These are phyloP conservation scores for Syngnathus acus DNA, from an alignment of 2,797 vertebrate genomes.

Conservation along the genomic window DNA sequence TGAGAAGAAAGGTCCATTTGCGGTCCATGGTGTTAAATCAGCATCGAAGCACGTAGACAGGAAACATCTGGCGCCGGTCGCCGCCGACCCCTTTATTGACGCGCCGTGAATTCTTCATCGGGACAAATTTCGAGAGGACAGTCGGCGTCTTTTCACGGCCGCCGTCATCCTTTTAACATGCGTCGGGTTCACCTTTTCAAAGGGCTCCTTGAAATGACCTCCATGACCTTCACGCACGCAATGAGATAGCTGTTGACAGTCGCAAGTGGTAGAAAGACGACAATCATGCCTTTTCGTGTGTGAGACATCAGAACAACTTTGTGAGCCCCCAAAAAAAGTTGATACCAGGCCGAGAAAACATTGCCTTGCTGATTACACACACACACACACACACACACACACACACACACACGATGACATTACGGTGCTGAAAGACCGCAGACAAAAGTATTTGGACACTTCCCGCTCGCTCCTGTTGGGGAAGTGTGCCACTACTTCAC, in stretches of 20 bases:
- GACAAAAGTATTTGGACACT: neutral
- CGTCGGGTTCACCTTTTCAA: neutral
- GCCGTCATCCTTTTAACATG: conserved; percentile 3
- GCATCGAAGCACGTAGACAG: neutral
- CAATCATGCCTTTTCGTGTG: neutral
- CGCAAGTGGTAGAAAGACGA: neutral
- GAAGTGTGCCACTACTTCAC: neutral
- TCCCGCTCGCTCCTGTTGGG: neutral
- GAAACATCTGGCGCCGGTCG: neutral
- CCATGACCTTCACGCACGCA: neutral
- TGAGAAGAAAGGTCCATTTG: neutral
- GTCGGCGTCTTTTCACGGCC: neutral
- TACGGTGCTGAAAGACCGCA: no score
- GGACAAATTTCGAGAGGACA: conserved; percentile 3
- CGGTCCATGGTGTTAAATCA: neutral
- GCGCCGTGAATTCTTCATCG: conserved; percentile 8
- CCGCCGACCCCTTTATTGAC: neutral
- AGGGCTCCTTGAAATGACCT: conserved; percentile 1
- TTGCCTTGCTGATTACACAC: no score
- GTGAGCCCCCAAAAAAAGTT: neutral
- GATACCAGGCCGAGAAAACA: neutral
- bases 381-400: no score
- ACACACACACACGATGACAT: neutral
- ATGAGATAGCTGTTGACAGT: neutral
- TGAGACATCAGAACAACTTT: neutral